These are phyloP conservation scores for Lithobates pipiens DNA, from an alignment of 2,797 vertebrate species.

Conservation along the genomic window DNA sequence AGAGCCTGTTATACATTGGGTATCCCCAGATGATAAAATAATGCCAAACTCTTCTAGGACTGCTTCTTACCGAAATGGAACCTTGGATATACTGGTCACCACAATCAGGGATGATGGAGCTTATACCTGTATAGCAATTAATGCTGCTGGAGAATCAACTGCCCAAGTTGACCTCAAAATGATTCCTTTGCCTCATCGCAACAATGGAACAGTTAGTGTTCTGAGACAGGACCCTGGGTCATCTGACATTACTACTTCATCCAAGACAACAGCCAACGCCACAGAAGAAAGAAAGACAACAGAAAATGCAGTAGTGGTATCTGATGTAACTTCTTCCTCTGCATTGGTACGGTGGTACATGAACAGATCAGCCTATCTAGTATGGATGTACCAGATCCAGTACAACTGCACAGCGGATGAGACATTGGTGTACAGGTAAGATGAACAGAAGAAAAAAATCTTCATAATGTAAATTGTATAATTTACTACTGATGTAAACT, in stretches of 20 bases:
- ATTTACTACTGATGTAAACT: not conserved
- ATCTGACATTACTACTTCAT: slow-evolving; percentile 77
- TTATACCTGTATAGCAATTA: slow-evolving; percentile 92
- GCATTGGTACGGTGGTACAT: slow-evolving; percentile 88
- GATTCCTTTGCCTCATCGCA: slow-evolving; percentile 86
- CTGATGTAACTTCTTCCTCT: slow-evolving; percentile 86
- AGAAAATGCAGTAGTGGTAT: slow-evolving; percentile 79
- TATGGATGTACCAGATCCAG: slow-evolving; percentile 96
- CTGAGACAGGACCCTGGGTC: slow-evolving; percentile 73
- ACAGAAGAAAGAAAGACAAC: slow-evolving; percentile 68
- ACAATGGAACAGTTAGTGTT: slow-evolving; percentile 69
- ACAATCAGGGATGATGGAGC: slow-evolving; percentile 85
- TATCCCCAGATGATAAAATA: slow-evolving; percentile 90
- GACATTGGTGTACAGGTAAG: slow-evolving; percentile 90
- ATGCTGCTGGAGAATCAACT: slow-evolving; percentile 89
- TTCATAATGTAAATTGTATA: not conserved
- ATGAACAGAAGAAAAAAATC: slow-evolving; percentile 31
- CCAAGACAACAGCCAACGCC: slow-evolving; percentile 77
- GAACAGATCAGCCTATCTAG: slow-evolving; percentile 77
- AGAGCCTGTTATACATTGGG: slow-evolving; percentile 88
- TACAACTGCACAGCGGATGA: slow-evolving; percentile 93
- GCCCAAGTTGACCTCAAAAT: slow-evolving; percentile 87
- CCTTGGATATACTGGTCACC: slow-evolving; percentile 87
- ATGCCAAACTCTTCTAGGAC: slow-evolving; percentile 86
- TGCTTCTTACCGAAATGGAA: slow-evolving; percentile 89